Base-by-base conservation (phyloP, 2,113 vertebrate species). In the Protomyctophum bolini region DNA sequence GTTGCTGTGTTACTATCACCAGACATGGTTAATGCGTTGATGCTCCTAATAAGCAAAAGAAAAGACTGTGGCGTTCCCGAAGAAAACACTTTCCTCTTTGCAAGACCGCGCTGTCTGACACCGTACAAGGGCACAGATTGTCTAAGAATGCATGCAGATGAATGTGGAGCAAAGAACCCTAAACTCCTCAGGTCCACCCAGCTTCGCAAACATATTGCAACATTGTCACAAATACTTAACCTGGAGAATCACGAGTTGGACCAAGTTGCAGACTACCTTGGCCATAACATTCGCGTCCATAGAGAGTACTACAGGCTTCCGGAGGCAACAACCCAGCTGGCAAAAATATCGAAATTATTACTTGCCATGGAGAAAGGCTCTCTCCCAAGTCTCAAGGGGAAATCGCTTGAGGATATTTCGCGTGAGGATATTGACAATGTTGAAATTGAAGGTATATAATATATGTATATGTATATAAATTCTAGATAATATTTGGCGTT, bases 111-210 rank as follows among this genome's bases (percentile, higher is more conserved):
- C 6, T 72, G 51, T 45, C 9, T 62, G 14, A 67, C 47, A 45
- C 58, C 14, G 29, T 72, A 72, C 21, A 29, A 63, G 67, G 63
- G 75, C 41, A 63, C 62, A 15, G 69, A 79, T 60, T 73, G 76
- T 59, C 14, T 73, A 28, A 57, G 65, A 14, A n/a, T 58, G 0
- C 69, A 69, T 65, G 59, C 71, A 21, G 4, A 46, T 33, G 51
- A 73, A 47, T 79, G 70, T 73, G 70, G 76, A 7, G 71, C 66
- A 8, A 0, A 65, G 15, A 73, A 73, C 55, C 71, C 71, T 41
- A 59, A 79, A 21, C 54, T 46, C 56, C 65, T 69, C 45, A 52
- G 66, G 15, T 79, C 70, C 12, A 73, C 71, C 3, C 54, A 56
- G 11, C 12, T 79, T 8, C 11, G 63, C 11, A 66, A 69, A 50